Percentiles rank a stretch among this genome's conserved stretches.
phyloP scores from a whole-genome alignment of 2,888 invertebrate species.

The Eupithecia vulgata region DNA sequence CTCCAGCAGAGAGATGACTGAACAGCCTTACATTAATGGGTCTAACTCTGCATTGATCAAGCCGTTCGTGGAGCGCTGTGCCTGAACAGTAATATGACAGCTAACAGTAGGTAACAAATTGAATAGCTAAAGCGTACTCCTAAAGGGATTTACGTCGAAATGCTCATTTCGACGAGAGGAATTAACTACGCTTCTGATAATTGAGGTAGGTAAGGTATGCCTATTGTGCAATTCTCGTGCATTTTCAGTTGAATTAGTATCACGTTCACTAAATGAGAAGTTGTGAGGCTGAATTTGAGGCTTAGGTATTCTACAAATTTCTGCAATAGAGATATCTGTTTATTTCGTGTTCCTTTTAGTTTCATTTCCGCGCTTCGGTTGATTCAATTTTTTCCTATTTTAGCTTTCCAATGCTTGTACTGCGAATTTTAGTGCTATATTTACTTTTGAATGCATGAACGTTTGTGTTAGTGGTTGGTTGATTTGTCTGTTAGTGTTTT shows the following conservation, averaged over 20 bases:
- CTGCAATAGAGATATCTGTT: neutral
- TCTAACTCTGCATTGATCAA: neutral
- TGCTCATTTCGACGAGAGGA: conserved; percentile 35
- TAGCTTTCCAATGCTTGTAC: neutral
- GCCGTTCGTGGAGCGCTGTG: conserved; percentile 18
- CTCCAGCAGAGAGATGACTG: too few relatives aligned
- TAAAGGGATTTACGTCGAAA: conserved; percentile 46
- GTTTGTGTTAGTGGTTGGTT: neutral
- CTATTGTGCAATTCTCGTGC: conserved; percentile 1
- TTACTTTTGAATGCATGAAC: neutral
- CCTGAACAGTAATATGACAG: conserved; percentile 43
- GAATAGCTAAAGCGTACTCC: conserved; percentile 43
- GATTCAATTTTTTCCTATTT: neutral
- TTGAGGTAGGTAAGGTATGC: neutral
- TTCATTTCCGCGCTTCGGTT: neutral
- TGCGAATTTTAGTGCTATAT: neutral
- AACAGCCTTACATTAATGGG: too few relatives aligned
- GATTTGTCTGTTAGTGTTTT: neutral
- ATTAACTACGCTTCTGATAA: conserved; percentile 30
- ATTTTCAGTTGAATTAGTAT: neutral
- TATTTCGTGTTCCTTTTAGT: neutral
- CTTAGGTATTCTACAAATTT: neutral
- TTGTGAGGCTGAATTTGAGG: neutral
- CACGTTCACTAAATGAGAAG: neutral
- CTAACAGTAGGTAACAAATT: conserved; percentile 41